Evolutionary conservation across 2,888 invertebrate species (phyloP).

Genomic region (Acholoe squamosa): DNA sequence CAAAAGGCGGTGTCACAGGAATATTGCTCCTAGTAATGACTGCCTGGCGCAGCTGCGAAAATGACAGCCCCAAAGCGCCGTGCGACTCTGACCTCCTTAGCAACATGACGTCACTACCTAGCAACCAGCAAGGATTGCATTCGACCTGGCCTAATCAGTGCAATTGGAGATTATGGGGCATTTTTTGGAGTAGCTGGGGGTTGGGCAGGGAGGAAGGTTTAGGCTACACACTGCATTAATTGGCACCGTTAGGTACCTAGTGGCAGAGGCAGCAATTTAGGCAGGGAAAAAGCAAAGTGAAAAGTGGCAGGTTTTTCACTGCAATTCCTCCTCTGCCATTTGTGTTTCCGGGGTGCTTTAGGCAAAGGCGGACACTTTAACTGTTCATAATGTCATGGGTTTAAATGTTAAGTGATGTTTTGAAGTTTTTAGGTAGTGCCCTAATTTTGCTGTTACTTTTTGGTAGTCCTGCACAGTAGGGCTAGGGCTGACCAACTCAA

Average conservation of each 20-base stretch:
- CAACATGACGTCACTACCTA: slow-evolving; percentile 11
- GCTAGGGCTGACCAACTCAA: too few relatives aligned
- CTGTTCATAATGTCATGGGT: too few relatives aligned
- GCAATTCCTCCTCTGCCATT: too few relatives aligned
- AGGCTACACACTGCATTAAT: neutral
- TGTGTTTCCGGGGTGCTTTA: too few relatives aligned
- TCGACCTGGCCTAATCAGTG: neutral
- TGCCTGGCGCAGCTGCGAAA: neutral
- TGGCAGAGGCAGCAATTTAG: neutral
- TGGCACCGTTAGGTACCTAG: neutral
- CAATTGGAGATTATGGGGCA: slow-evolving; percentile 1
- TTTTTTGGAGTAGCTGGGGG: neutral
- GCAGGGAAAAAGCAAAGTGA: too few relatives aligned
- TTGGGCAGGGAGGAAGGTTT: too few relatives aligned
- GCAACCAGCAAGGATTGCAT: neutral
- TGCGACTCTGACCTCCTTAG: neutral
- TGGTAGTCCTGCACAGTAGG: too few relatives aligned
- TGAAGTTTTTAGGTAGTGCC: too few relatives aligned
- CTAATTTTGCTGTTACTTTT: too few relatives aligned
- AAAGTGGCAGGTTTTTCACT: too few relatives aligned
- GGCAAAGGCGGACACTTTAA: too few relatives aligned
- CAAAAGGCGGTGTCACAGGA: neutral
- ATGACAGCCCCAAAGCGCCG: neutral
- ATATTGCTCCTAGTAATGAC: slow-evolving; percentile 2
- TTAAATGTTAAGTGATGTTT: too few relatives aligned